These are phyloP conservation scores for Forbesichthys papilliferus DNA, from an alignment of 2,113 vertebrate genomes.

Conservation along the genomic window DNA sequence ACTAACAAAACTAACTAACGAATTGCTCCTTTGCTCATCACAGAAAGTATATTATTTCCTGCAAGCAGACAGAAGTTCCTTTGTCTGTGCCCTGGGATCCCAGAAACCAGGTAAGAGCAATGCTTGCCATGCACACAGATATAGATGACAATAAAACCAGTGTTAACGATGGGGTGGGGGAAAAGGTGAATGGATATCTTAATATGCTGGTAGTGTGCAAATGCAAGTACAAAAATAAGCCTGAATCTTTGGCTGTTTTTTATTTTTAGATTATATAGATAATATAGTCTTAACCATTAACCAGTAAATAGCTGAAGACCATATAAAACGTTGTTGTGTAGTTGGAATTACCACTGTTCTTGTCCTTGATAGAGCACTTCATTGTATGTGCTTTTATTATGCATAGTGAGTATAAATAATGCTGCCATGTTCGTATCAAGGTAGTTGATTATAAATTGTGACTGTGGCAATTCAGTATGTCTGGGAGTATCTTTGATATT, in stretches of 20 bases:
- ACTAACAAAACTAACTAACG: background rate
- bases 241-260: no score
- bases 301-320: no score
- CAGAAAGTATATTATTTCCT: constrained; percentile 91
- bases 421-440: background rate
- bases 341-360: no score
- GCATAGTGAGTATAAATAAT: background rate
- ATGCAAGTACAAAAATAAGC: no score
- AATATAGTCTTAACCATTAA: no score
- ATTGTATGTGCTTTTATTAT: background rate
- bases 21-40: constrained; percentile 4
- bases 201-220: no score
- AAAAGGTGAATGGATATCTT: no score
- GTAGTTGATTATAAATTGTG: background rate
- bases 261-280: no score
- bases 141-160: background rate
- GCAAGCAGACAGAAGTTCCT: constrained; percentile 84
- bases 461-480: background rate
- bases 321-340: no score
- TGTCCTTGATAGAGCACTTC: background rate
- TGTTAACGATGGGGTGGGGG: no score
- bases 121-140: background rate
- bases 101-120: constrained; percentile 86
- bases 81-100: constrained; percentile 93
- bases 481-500: background rate